phyloP scores from a whole-genome alignment of 2,797 vertebrate species.

The Ctenosaura bakeri region DNA sequence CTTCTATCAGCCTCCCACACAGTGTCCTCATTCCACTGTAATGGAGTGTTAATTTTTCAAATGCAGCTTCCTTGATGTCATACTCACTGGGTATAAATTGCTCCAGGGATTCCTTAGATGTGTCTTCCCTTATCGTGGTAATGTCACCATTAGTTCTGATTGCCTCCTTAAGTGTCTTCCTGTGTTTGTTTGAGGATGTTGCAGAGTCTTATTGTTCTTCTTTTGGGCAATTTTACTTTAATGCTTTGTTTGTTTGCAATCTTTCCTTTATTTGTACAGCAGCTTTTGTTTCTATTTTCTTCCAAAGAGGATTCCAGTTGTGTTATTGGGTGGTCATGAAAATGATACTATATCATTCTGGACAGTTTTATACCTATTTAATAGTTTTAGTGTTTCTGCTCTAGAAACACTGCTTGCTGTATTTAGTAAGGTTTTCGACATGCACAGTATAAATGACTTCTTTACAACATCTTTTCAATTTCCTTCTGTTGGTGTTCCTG shows the following conservation, averaged over 20 bases:
- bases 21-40: slow-evolving; percentile 53
- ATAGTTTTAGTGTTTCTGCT: slow-evolving; percentile 72
- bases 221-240: slow-evolving; percentile 76
- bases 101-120: slow-evolving; percentile 70
- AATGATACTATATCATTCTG: slow-evolving; percentile 74
- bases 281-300: slow-evolving; percentile 72
- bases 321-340: slow-evolving; percentile 68
- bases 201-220: slow-evolving; percentile 68
- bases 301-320: slow-evolving; percentile 68
- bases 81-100: slow-evolving; percentile 61
- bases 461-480: slow-evolving; percentile 59
- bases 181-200: slow-evolving; percentile 64
- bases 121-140: slow-evolving; percentile 71
- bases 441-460: slow-evolving; percentile 47
- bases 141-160: slow-evolving; percentile 76
- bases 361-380: slow-evolving; percentile 75
- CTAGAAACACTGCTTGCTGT: slow-evolving; percentile 58
- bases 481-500: slow-evolving; percentile 47
- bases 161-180: slow-evolving; percentile 73
- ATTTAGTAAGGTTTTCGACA: slow-evolving; percentile 66
- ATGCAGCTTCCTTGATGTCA: slow-evolving; percentile 58
- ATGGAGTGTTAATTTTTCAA: slow-evolving; percentile 71
- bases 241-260: slow-evolving; percentile 74
- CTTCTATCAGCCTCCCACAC: slow-evolving; percentile 54
- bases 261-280: slow-evolving; percentile 68